Evolutionary conservation across 2,113 vertebrate species (phyloP).

Genomic region (Panurus biarmicus): DNA sequence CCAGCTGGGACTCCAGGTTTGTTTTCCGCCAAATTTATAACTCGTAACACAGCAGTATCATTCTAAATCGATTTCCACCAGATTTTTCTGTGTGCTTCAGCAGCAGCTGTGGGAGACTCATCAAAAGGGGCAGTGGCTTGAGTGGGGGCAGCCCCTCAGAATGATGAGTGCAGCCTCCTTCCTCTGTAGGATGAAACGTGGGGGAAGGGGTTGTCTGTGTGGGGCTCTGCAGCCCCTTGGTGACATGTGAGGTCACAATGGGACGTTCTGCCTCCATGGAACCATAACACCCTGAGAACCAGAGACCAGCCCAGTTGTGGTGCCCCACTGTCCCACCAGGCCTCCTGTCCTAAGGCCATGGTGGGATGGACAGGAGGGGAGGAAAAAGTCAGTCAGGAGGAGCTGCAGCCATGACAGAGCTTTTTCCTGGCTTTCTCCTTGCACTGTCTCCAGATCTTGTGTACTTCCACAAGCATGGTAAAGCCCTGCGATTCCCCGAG

Average conservation of each 20-base stretch:
- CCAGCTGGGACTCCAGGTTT: background rate
- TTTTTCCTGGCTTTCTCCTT: background rate
- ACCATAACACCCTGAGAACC: background rate
- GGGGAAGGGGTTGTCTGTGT: background rate
- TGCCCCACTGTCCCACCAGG: background rate
- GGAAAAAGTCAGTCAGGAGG: background rate
- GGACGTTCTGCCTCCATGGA: background rate
- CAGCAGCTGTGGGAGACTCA: accelerated
- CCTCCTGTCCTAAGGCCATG: background rate
- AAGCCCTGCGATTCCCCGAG: background rate
- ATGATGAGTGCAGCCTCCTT: background rate
- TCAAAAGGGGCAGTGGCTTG: background rate
- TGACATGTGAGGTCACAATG: background rate
- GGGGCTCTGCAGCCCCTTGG: background rate
- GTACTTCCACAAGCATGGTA: background rate
- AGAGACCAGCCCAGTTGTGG: background rate
- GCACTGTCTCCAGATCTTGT: background rate
- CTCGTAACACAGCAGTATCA: background rate
- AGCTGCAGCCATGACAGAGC: background rate
- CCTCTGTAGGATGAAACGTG: background rate
- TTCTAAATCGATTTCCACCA: accelerated
- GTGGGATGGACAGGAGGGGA: background rate
- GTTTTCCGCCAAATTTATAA: background rate
- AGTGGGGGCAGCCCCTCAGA: background rate
- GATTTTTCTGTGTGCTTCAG: background rate